These are phyloP conservation scores for Pyxicephalus adspersus DNA, from an alignment of 2,113 vertebrate genomes.

Conservation along the genomic window DNA sequence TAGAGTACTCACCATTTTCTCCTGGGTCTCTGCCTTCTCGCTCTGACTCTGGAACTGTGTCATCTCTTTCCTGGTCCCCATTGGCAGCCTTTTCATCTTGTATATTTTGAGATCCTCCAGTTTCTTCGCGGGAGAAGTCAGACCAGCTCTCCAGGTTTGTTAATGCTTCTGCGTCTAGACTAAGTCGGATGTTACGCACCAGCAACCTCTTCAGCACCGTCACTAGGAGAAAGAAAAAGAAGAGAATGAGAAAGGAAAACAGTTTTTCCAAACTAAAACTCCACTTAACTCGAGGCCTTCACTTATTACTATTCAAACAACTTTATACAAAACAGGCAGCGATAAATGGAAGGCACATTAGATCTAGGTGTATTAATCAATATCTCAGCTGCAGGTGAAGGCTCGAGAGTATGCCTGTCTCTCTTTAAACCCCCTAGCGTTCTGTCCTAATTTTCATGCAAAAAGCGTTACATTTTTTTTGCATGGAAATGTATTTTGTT, in stretches of 20 bases:
- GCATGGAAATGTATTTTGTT: no score
- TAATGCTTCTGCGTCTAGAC: conserved; percentile 64
- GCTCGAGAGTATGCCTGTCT: no score
- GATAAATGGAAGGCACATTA: no score
- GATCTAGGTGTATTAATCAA: no score
- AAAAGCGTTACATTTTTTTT: no score
- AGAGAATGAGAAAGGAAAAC: not conserved
- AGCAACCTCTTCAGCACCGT: conserved; percentile 78
- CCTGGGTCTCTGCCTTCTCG: not conserved
- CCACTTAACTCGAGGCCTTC: no score
- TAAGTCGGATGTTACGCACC: conserved; percentile 69
- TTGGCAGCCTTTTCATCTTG: not conserved
- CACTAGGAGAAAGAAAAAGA: conserved; percentile 66
- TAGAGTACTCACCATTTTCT: conserved; percentile 56
- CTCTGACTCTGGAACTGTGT: not conserved
- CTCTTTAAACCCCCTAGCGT: no score
- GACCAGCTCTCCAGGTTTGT: conserved; percentile 20
- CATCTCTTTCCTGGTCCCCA: conserved; percentile 58
- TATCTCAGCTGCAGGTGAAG: no score
- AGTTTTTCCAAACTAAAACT: no score
- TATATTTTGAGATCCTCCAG: conserved; percentile 49
- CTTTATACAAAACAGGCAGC: no score
- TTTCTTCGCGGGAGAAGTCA: not conserved
- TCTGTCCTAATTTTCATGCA: no score
- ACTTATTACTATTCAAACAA: no score